Conservation (phyloP, 2,113 vertebrate genomes). For the Cinclus cinclus region DNA sequence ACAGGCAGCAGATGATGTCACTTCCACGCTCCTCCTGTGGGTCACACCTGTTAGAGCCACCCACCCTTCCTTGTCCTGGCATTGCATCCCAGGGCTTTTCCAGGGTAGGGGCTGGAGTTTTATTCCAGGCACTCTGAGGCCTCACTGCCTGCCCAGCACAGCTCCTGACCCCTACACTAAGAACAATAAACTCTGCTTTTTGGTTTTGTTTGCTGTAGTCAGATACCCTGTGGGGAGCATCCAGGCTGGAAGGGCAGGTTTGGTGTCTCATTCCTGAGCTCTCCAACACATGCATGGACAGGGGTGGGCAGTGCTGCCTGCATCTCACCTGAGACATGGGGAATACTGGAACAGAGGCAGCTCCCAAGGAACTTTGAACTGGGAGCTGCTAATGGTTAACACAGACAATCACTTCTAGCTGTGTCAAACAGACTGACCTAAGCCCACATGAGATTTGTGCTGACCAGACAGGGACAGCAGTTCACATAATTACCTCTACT, state of each 20-base stretch:
- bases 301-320: background rate
- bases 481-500: background rate
- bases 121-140: background rate
- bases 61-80: background rate
- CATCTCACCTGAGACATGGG: background rate
- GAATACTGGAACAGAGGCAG: background rate
- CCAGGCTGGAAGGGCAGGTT: background rate
- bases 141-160: background rate
- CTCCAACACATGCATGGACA: rapidly evolving
- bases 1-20: background rate
- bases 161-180: background rate
- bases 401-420: background rate
- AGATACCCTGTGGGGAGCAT: background rate
- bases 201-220: background rate
- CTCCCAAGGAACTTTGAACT: background rate
- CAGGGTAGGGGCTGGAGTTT: background rate
- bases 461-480: background rate
- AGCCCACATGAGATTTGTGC: conserved; percentile 8
- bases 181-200: background rate
- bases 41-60: background rate
- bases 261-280: background rate
- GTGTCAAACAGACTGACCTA: background rate
- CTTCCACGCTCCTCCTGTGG: background rate
- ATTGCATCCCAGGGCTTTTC: background rate
- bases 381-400: conserved; percentile 40